A percentile compares a stretch with the other conserved stretches of the same genome.
phyloP scores from a whole-genome alignment of 2,113 vertebrate species.

The Actenoides hombroni region DNA sequence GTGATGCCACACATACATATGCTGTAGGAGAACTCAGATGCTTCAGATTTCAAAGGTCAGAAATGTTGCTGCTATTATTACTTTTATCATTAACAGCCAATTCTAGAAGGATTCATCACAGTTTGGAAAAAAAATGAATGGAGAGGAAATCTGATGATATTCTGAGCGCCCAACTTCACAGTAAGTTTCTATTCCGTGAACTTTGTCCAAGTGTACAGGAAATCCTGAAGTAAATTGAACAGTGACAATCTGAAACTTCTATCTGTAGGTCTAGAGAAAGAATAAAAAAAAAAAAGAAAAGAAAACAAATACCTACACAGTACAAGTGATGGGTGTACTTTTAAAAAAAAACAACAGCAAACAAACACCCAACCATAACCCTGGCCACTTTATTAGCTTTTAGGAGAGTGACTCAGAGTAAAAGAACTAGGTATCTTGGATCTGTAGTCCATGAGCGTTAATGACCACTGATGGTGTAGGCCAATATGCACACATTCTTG shows the following conservation, averaged over 20 bases:
- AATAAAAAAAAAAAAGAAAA: background rate
- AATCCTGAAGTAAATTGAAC: background rate
- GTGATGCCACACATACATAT: background rate
- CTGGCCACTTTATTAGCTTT: accelerated
- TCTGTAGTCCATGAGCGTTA: background rate
- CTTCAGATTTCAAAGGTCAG: background rate
- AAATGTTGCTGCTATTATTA: background rate
- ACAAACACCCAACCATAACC: accelerated
- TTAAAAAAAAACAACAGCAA: background rate
- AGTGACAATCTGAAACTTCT: background rate
- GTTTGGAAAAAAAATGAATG: background rate
- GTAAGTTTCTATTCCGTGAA: background rate
- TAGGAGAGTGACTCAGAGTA: background rate
- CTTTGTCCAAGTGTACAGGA: background rate
- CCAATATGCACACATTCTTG: background rate
- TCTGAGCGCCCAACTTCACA: background rate
- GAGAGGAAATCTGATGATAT: background rate
- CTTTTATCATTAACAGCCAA: background rate
- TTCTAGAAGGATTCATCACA: background rate
- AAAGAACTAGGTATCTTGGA: background rate
- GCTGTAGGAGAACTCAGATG: background rate
- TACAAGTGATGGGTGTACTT: background rate
- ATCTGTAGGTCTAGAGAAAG: background rate
- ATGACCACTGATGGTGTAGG: background rate
- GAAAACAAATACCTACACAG: background rate